Conservation (phyloP, 2,888 invertebrate genomes). For the Gerris lacustris region DNA sequence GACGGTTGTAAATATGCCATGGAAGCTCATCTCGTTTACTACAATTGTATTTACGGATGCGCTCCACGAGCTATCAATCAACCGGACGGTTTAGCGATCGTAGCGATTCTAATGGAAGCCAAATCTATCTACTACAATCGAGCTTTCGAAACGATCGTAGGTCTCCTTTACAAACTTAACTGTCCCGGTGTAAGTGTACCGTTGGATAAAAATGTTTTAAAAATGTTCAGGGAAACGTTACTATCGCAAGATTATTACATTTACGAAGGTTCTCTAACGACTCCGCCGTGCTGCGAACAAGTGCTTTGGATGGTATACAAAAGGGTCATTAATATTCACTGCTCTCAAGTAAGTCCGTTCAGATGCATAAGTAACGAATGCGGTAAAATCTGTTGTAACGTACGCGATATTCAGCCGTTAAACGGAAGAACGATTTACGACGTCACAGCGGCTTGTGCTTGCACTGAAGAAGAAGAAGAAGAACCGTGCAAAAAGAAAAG, state of each 20-base stretch:
- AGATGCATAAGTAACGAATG: background rate
- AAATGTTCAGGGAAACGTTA: background rate
- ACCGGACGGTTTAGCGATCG: background rate
- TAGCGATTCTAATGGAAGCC: background rate
- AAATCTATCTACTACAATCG: background rate
- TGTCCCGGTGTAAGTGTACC: background rate
- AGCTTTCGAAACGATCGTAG: background rate
- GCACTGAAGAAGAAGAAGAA: background rate
- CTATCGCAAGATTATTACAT: background rate
- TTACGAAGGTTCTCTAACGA: background rate
- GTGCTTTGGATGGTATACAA: background rate
- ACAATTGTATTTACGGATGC: background rate
- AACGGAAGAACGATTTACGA: background rate
- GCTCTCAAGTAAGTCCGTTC: background rate
- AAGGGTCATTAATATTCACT: background rate
- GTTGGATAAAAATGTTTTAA: background rate
- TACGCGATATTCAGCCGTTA: background rate
- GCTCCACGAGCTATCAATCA: background rate
- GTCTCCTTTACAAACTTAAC: background rate
- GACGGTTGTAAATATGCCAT: background rate
- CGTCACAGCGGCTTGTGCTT: background rate
- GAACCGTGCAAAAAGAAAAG: too few relatives aligned
- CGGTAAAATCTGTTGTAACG: background rate
- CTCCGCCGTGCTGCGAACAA: background rate
- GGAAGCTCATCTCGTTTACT: background rate